These are phyloP conservation scores for Drymonia ruficornis DNA, from an alignment of 2,888 invertebrate species.

Conservation along the genomic window DNA sequence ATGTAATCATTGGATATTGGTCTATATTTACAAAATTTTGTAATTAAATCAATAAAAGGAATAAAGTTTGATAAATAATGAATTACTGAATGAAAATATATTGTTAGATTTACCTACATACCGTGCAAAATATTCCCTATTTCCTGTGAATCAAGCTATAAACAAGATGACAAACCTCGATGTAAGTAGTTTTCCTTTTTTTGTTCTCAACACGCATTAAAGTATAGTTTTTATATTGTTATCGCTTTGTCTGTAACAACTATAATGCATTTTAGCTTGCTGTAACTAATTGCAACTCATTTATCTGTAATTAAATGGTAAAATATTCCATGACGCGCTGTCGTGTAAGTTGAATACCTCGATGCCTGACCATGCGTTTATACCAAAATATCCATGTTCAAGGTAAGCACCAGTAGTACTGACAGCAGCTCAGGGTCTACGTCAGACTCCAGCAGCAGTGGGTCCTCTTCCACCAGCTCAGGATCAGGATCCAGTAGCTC, in stretches of 20 bases:
- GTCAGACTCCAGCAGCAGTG: conserved; percentile 89
- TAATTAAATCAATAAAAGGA: too few relatives aligned
- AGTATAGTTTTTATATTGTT: background rate
- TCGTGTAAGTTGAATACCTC: too few relatives aligned
- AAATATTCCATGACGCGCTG: too few relatives aligned
- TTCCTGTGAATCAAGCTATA: background rate
- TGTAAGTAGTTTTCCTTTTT: conserved; percentile 44
- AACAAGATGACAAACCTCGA: conserved; percentile 63
- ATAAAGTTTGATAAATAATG: background rate
- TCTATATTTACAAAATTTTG: too few relatives aligned
- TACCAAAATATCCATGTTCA: background rate
- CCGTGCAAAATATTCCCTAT: background rate
- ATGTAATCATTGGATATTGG: too few relatives aligned
- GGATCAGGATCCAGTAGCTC: conserved; percentile 89
- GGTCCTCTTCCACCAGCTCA: conserved; percentile 88
- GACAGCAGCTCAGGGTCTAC: conserved; percentile 87
- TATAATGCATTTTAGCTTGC: too few relatives aligned
- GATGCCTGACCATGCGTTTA: too few relatives aligned
- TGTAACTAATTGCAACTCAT: too few relatives aligned
- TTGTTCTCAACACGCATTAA: background rate
- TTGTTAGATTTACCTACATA: background rate
- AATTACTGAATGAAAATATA: background rate
- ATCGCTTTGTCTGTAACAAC: background rate
- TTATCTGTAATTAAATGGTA: too few relatives aligned
- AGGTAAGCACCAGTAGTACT: conserved; percentile 79